phyloP scores from a whole-genome alignment of 2,888 invertebrate genomes.

The Plemyria rubiginata region DNA sequence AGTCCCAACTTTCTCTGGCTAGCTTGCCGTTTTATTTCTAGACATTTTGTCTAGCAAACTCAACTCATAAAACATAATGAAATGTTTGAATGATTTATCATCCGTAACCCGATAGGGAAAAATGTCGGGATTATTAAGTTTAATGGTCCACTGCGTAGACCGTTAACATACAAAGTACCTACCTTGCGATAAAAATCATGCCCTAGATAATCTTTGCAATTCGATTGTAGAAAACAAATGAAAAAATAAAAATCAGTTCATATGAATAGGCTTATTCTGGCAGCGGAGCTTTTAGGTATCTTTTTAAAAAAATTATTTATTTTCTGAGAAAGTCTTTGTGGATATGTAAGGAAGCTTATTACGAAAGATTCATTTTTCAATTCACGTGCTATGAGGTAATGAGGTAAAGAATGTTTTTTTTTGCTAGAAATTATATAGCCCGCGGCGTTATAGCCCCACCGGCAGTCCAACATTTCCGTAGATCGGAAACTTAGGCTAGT shows the following conservation, averaged over 20 bases:
- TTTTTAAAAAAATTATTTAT: too few relatives aligned
- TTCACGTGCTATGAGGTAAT: too few relatives aligned
- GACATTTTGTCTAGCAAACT: slow-evolving; percentile 21
- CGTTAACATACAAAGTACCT: slow-evolving; percentile 28
- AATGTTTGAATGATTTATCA: slow-evolving; percentile 31
- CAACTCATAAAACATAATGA: slow-evolving; percentile 26
- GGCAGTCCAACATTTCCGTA: slow-evolving; percentile 16
- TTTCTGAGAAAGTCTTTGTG: too few relatives aligned
- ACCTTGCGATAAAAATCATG: slow-evolving; percentile 17
- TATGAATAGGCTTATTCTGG: too few relatives aligned
- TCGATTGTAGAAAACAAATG: neutral
- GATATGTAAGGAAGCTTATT: too few relatives aligned
- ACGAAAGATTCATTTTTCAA: too few relatives aligned
- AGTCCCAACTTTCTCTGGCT: slow-evolving; percentile 5
- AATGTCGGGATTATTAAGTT: slow-evolving; percentile 30
- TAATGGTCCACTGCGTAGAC: slow-evolving; percentile 23
- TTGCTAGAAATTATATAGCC: neutral
- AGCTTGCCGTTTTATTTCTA: neutral
- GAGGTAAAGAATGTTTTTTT: too few relatives aligned
- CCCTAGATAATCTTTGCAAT: slow-evolving; percentile 3
- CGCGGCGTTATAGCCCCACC: neutral
- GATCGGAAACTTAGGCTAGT: slow-evolving; percentile 76
- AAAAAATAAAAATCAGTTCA: too few relatives aligned
- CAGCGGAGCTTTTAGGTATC: too few relatives aligned
- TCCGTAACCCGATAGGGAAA: slow-evolving; percentile 27